Evolutionary conservation across 2,797 vertebrate species (phyloP).

Genomic region (Zalophus californianus): DNA sequence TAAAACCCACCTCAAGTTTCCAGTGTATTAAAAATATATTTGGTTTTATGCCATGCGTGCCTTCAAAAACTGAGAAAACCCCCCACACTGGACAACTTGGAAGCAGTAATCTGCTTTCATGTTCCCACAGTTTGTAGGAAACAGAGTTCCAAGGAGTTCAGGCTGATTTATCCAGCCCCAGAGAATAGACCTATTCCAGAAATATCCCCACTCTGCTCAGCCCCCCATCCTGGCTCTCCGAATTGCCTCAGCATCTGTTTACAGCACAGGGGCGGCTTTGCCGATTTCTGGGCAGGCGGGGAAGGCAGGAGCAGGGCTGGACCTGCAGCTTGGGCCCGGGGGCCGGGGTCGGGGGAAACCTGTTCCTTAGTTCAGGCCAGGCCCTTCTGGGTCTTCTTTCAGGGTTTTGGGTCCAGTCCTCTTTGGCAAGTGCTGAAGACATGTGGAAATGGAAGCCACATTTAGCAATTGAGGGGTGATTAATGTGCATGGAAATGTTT

Average conservation of each 20-base stretch:
- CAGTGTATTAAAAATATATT: slow-evolving; percentile 58
- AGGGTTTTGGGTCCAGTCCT: neutral
- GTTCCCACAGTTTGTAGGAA: slow-evolving; percentile 10
- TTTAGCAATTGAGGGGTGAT: neutral
- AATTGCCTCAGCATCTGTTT: neutral
- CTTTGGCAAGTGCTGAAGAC: neutral
- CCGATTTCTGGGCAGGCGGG: neutral
- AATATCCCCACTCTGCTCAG: neutral
- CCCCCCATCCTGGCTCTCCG: neutral
- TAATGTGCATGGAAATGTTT: slow-evolving; percentile 15
- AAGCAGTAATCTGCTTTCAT: neutral
- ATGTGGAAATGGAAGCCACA: neutral
- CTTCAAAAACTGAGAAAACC: slow-evolving; percentile 37
- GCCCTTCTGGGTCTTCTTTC: neutral
- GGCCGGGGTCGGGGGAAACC: rapidly evolving
- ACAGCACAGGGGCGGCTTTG: neutral
- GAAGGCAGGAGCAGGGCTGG: neutral
- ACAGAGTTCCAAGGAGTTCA: slow-evolving; percentile 2
- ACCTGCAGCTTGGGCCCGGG: neutral
- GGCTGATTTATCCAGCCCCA: slow-evolving; percentile 13
- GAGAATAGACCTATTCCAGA: slow-evolving; percentile 61
- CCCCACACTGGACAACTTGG: neutral
- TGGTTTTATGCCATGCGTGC: slow-evolving; percentile 4
- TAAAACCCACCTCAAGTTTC: neutral
- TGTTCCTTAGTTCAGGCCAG: neutral